Percentiles rank a stretch among this genome's conserved stretches.
phyloP scores from a whole-genome alignment of 2,888 invertebrate genomes.

The Rambutsinella grinnellia region DNA sequence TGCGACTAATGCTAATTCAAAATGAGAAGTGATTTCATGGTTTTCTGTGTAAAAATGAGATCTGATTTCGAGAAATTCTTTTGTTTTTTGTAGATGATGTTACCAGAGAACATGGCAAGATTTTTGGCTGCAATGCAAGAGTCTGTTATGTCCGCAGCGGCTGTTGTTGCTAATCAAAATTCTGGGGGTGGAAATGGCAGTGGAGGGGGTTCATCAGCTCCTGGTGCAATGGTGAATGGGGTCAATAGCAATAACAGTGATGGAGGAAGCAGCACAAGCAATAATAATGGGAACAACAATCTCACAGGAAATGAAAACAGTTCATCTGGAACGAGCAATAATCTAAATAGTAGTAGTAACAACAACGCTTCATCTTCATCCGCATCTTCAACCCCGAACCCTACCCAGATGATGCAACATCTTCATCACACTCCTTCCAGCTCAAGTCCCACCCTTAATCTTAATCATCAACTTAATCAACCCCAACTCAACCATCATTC shows the following conservation, averaged over 20 bases:
- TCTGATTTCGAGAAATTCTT: slow-evolving; percentile 10
- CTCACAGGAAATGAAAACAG: slow-evolving; percentile 41
- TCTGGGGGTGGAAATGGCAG: slow-evolving; percentile 34
- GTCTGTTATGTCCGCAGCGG: slow-evolving; percentile 62
- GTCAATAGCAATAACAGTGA: slow-evolving; percentile 23
- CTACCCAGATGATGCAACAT: slow-evolving; percentile 50
- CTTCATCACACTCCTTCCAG: slow-evolving; percentile 56
- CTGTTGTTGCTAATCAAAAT: slow-evolving; percentile 39
- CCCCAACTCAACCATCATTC: slow-evolving; percentile 37
- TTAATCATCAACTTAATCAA: slow-evolving; percentile 52
- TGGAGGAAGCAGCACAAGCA: not conserved
- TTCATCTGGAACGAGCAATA: slow-evolving; percentile 46
- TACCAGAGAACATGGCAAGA: slow-evolving; percentile 66
- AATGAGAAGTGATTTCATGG: slow-evolving; percentile 46
- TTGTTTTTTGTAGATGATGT: slow-evolving; percentile 61
- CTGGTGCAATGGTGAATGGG: slow-evolving; percentile 39
- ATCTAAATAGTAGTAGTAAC: slow-evolving; percentile 25
- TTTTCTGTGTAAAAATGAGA: slow-evolving; percentile 47
- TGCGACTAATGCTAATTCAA: slow-evolving; percentile 38
- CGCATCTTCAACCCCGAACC: slow-evolving; percentile 50
- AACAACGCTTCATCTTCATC: slow-evolving; percentile 45
- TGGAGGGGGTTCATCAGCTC: slow-evolving; percentile 19
- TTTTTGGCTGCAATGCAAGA: slow-evolving; percentile 66
- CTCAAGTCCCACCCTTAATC: slow-evolving; percentile 59
- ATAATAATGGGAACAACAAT: slow-evolving; percentile 20